Conservation (phyloP, 1,140 invertebrate genomes). For the Atta colombica region DNA sequence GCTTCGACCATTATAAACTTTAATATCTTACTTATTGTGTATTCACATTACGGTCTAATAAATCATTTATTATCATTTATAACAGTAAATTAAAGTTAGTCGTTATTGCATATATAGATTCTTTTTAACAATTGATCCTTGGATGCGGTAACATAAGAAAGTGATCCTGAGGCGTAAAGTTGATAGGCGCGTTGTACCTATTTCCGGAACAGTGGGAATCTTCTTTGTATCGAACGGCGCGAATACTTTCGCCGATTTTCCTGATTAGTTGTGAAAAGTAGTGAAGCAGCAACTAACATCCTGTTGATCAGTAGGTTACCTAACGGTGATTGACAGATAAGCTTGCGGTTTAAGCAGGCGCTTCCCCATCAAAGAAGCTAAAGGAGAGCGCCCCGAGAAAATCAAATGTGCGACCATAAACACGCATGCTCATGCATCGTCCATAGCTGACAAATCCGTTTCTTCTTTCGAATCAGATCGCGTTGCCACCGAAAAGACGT, state of each 20-base stretch:
- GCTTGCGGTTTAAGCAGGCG: conserved; percentile 45
- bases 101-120: not conserved
- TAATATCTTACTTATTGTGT: too few relatives aligned
- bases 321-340: conserved; percentile 78
- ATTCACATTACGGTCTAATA: too few relatives aligned
- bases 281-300: conserved; percentile 10
- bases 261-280: conserved; percentile 47
- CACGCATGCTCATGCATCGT: not conserved
- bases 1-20: too few relatives aligned
- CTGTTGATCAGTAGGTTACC: conserved; percentile 68
- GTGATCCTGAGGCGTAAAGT: conserved; percentile 68
- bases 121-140: not conserved
- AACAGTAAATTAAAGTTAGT: not conserved
- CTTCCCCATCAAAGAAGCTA: conserved; percentile 29
- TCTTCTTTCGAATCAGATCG: conserved; percentile 77
- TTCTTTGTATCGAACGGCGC: conserved; percentile 69
- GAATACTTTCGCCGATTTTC: conserved; percentile 82
- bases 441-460: conserved; percentile 75
- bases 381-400: conserved; percentile 56
- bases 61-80: too few relatives aligned
- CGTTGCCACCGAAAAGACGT: conserved; percentile 76
- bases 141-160: conserved; percentile 72
- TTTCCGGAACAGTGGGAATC: conserved; percentile 71
- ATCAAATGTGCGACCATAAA: conserved; percentile 55
- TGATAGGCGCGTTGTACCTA: conserved; percentile 51